phyloP scores from a whole-genome alignment of 2,113 vertebrate genomes.

The Psilopogon haemacephalus region DNA sequence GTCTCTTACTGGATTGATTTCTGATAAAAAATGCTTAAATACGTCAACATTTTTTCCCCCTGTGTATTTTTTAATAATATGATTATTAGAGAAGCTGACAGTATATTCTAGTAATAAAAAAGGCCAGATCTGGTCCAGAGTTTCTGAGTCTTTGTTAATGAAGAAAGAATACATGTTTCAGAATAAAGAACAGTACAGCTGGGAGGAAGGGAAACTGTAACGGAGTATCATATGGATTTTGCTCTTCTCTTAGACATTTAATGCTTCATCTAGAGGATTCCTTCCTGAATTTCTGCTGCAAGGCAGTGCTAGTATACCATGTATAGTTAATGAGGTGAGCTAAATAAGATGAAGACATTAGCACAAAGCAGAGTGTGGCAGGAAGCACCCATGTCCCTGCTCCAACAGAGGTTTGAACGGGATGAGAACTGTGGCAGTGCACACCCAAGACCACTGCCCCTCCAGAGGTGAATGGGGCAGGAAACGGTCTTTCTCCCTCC shows the following conservation, averaged over 20 bases:
- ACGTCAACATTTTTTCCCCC: not conserved
- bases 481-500: too few species aligned
- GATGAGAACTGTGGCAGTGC: too few species aligned
- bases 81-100: not conserved
- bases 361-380: slow-evolving; percentile 39
- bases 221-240: not conserved
- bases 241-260: not conserved
- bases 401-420: too few species aligned
- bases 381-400: too few species aligned
- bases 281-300: not conserved
- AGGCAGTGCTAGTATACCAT: not conserved
- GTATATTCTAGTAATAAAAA: not conserved
- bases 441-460: too few species aligned
- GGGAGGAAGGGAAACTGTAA: not conserved
- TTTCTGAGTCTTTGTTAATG: not conserved
- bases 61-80: not conserved
- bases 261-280: not conserved
- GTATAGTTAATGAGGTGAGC: slow-evolving; percentile 55
- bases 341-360: slow-evolving; percentile 55
- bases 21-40: not conserved
- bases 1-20: not conserved
- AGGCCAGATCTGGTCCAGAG: not conserved
- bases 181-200: not conserved
- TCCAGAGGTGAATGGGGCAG: too few species aligned
- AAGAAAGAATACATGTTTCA: not conserved